A percentile compares a stretch with the other conserved stretches of the same genome.
Evolutionary conservation across 2,888 invertebrate genomes (phyloP).

Genomic region (Xestobium rufovillosum): DNA sequence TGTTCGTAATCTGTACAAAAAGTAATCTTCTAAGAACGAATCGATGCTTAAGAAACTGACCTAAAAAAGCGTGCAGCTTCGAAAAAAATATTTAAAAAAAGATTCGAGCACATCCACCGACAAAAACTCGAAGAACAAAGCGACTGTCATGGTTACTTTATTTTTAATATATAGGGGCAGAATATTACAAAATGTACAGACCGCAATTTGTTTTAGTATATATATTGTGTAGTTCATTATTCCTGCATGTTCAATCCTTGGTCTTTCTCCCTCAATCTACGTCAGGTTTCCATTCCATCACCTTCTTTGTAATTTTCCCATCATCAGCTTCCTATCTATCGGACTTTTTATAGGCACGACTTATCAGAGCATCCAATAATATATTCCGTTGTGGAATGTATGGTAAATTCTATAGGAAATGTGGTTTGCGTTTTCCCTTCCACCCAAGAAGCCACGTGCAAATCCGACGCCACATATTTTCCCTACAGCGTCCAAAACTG

Average conservation of each 20-base stretch:
- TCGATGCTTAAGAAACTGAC: constrained; percentile 12
- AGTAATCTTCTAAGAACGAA: constrained; percentile 35
- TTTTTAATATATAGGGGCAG: too few relatives aligned
- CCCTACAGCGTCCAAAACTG: constrained; percentile 63
- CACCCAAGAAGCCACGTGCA: constrained; percentile 52
- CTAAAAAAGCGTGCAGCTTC: constrained; percentile 15
- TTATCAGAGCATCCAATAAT: constrained; percentile 23
- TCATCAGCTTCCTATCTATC: too few relatives aligned
- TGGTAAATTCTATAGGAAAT: constrained; percentile 47
- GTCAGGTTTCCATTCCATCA: too few relatives aligned
- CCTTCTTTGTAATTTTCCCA: too few relatives aligned
- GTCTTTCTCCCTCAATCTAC: too few relatives aligned
- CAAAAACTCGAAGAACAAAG: constrained; percentile 6
- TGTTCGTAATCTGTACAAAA: constrained; percentile 42
- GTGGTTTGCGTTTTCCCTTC: constrained; percentile 56
- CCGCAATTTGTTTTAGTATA: constrained; percentile 37
- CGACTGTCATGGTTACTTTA: constrained; percentile 13
- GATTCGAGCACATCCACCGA: constrained; percentile 23
- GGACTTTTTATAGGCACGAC: constrained; percentile 19
- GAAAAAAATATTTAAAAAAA: constrained; percentile 22
- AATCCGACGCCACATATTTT: constrained; percentile 52
- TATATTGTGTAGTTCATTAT: too few relatives aligned
- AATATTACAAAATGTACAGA: constrained; percentile 43
- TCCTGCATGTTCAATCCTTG: too few relatives aligned
- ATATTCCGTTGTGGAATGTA: constrained; percentile 42